Evolutionary conservation across 2,797 vertebrate species (phyloP), one percentile per base, ranked within the genome.

Genomic region (Naso thynnoides): DNA sequence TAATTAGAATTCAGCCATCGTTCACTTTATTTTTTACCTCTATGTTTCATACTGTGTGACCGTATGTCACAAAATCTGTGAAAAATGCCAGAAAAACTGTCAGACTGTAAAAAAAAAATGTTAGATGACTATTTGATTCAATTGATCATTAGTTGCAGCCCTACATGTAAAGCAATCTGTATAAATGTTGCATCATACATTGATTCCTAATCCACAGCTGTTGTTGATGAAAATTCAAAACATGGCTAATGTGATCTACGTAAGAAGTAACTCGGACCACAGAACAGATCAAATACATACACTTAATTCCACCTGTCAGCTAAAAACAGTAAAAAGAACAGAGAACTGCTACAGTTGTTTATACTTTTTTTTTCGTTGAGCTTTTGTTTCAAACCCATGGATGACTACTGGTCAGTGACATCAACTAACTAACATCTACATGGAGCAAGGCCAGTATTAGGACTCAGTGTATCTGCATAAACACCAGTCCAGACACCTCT

Each of bases 401-500:
- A n/a, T n/a, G n/a, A n/a, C n/a, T n/a, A n/a, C n/a, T n/a, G n/a
- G n/a, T n/a, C n/a, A n/a, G n/a, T 57, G 16, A 47, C 47, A 47
- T 27, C 19, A 29, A 45, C 42, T 18, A 45, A 63, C 33, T 8
- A 23, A 14, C 21, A 52, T 66, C 26, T 70, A 33, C 49, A 52
- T 36, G 38, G 8, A 48, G 41, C n/a, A 36, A n/a, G 33, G 21
- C 27, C 16, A 50, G 24, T 52, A 55, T 39, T 67, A 21, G 21
- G 66, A 66, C 48, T 14, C 31, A 38, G 24, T n/a, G 29, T 2
- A 16, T 66, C 55, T 56, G 49, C 45, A 70, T 70, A 33, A 82
- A 73, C 5, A 19, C 26, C 24, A 45, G 49, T 67, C 63, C 69
- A 81, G 77, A 63, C 72, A 50, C 68, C 49, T 67, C 79, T 33